phyloP scores from a whole-genome alignment of 2,888 invertebrate genomes.

The Drosophila planitibia region DNA sequence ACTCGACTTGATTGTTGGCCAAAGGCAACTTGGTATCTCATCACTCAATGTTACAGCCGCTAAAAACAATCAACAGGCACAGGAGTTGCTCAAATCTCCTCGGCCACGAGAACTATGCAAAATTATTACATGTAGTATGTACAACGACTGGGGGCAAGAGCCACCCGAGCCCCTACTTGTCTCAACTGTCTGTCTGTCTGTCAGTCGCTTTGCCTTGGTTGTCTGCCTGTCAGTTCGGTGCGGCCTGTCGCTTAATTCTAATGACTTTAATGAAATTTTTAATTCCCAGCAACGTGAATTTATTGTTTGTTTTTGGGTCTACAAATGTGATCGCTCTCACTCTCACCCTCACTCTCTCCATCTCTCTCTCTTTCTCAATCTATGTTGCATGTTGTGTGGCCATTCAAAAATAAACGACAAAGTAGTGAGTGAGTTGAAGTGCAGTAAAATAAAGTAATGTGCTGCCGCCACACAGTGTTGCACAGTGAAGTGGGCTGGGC shows the following conservation, averaged over 20 bases:
- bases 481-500: conserved; percentile 42
- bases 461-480: conserved; percentile 22
- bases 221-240: conserved; percentile 57
- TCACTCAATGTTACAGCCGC: conserved; percentile 74
- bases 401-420: conserved; percentile 73
- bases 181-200: conserved; percentile 36
- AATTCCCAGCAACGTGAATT: conserved; percentile 83
- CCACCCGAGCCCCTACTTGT: conserved; percentile 7
- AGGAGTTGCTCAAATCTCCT: conserved; percentile 14
- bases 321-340: conserved; percentile 32
- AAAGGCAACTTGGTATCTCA: conserved; percentile 51
- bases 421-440: conserved; percentile 23
- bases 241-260: conserved; percentile 66
- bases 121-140: conserved; percentile 37
- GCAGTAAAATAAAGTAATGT: conserved; percentile 23
- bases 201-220: conserved; percentile 31
- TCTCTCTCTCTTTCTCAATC: background rate
- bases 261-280: conserved; percentile 84
- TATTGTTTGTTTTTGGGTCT: conserved; percentile 68
- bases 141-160: conserved; percentile 21
- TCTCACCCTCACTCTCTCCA: background rate
- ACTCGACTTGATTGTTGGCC: conserved; percentile 13
- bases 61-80: conserved; percentile 71
- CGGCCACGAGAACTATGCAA: conserved; percentile 56
- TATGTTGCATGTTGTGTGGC: conserved; percentile 74